These are phyloP conservation scores for Anguilla obscura DNA, from an alignment of 2,797 vertebrate genomes.

Conservation along the genomic window DNA sequence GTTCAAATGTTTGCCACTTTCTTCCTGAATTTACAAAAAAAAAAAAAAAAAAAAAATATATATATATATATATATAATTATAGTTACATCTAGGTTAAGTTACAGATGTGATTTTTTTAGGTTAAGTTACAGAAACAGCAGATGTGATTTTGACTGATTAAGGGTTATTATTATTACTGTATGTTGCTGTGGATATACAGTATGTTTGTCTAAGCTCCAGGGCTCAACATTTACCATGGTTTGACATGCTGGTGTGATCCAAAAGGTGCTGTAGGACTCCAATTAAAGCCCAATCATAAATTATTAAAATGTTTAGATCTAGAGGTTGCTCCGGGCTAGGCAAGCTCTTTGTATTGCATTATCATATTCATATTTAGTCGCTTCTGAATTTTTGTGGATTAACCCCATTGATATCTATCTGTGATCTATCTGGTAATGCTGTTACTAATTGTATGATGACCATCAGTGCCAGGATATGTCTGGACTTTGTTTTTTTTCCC, in stretches of 20 bases:
- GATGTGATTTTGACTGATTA: not conserved
- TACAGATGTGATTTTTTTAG: not conserved
- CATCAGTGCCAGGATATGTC: not conserved
- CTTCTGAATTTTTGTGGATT: not conserved
- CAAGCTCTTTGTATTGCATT: constrained; percentile 13
- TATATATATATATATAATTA: too few relatives aligned
- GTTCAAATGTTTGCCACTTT: not conserved
- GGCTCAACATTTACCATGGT: not conserved
- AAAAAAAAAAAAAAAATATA: too few relatives aligned
- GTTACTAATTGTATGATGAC: not conserved
- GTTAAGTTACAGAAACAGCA: not conserved
- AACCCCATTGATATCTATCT: not conserved
- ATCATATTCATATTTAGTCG: not conserved
- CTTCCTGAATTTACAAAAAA: not conserved
- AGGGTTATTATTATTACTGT: not conserved
- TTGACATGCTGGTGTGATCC: constrained; percentile 53
- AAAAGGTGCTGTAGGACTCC: constrained; percentile 52
- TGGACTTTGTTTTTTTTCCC: not conserved
- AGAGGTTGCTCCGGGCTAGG: constrained; percentile 27
- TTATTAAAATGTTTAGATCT: constrained; percentile 57
- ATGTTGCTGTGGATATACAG: not conserved
- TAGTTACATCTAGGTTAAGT: not conserved
- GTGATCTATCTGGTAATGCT: not conserved
- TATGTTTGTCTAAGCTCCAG: not conserved
- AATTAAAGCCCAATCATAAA: constrained; percentile 59